Conservation (phyloP, 1,140 invertebrate genomes). For the Pseudomyrmex gracilis region DNA sequence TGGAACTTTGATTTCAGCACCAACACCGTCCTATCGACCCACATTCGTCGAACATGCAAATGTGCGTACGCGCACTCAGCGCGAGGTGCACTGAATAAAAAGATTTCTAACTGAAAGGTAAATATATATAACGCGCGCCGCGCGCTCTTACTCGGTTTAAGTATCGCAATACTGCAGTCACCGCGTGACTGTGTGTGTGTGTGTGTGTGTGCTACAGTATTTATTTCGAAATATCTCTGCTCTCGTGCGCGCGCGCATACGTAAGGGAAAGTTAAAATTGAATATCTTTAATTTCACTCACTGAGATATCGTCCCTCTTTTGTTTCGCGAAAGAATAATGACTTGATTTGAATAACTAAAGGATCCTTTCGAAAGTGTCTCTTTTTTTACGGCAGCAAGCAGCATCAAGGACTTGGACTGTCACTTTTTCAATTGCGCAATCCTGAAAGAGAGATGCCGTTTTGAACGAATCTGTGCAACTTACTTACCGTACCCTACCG, state of each 20-base stretch:
- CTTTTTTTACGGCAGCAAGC: not conserved
- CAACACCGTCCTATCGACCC: not conserved
- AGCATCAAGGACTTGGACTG: conserved; percentile 19
- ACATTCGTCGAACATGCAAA: not conserved
- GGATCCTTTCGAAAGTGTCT: conserved; percentile 20
- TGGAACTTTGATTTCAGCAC: conserved; percentile 40
- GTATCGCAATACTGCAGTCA: not conserved
- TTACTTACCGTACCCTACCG: not conserved
- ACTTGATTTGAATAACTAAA: not conserved
- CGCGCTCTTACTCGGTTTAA: not conserved
- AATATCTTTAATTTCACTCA: not conserved
- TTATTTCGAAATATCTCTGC: not conserved
- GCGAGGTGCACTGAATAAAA: not conserved
- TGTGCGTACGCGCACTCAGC: not conserved
- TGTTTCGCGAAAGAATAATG: not conserved
- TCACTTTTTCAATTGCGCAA: conserved; percentile 27
- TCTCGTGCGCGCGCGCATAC: not conserved
- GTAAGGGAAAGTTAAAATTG: not conserved
- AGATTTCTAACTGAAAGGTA: not conserved
- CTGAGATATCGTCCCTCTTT: not conserved
- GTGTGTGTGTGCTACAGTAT: no score
- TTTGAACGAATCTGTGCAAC: conserved; percentile 7
- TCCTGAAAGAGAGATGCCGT: not conserved
- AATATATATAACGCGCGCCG: not conserved
- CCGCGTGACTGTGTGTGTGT: no score